phyloP scores from a whole-genome alignment of 2,797 vertebrate genomes.

The Discoglossus pictus region DNA sequence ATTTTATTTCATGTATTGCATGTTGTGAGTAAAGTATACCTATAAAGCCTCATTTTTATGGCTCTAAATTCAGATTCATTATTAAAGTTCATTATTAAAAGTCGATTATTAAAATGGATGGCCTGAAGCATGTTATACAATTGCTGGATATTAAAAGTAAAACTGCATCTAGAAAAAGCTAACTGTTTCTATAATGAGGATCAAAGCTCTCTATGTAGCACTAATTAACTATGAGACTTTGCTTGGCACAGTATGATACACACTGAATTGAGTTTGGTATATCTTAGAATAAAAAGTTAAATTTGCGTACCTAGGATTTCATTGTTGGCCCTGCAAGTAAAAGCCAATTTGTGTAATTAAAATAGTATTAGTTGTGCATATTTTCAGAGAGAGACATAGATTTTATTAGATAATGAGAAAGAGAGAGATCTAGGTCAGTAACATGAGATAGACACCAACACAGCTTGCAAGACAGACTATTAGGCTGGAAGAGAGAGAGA shows the following conservation, averaged over 20 bases:
- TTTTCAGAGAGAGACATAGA: no score
- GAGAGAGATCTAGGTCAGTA: no score
- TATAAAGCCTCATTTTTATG: constrained; percentile 1
- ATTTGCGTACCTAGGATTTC: no score
- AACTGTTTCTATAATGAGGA: constrained; percentile 9
- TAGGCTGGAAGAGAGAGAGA: no score
- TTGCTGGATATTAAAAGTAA: background rate
- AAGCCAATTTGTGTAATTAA: no score
- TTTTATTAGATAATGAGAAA: no score
- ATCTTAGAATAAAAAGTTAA: no score
- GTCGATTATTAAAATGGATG: constrained; percentile 12
- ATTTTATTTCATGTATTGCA: background rate
- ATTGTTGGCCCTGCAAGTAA: no score
- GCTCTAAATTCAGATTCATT: background rate
- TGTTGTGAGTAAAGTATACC: background rate
- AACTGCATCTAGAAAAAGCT: background rate
- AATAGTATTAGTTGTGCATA: no score
- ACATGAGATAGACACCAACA: no score
- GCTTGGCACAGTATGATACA: background rate
- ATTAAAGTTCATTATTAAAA: constrained; percentile 23
- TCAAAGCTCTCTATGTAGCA: background rate
- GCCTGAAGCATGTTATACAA: constrained; percentile 1
- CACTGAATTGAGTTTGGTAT: no score
- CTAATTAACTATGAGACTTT: background rate
- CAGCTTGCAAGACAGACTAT: no score